Base-by-base conservation (phyloP, 2,888 invertebrate species). In the Polymixis lichenea region DNA sequence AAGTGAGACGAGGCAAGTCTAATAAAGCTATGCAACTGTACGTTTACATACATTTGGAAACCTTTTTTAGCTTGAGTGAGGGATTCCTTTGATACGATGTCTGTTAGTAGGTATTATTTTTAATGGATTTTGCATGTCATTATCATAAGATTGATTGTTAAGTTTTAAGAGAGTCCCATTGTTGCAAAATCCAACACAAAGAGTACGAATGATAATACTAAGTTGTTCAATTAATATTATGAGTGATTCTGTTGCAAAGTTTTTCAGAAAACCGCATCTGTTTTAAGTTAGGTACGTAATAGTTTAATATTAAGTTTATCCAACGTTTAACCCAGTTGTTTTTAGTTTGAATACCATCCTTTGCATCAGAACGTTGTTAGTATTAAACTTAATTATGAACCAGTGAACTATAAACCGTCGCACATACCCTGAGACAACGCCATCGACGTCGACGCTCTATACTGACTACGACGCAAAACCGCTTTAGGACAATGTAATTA, bases 401-500 rank as follows among this genome's bases (percentile, higher is more conserved):
- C 58, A 15, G 61, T 67, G 19, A 51, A 75, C 19, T 75, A 56
- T 69, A 60, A 51, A 46, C 56, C 66, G 49, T 64, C 62, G 25
- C 46, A 38, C 55, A 81, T 72, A 70, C 51, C 70, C 17, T n/a
- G 75, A 60, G 68, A 61, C 56, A 70, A 13, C 56, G 71, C 49
- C 22, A 69, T 72, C 38, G 69, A 65, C 56, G 58, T 70, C 38
- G 61, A 58, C 38, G 53, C 72, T 61, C 68, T 65, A 69, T 61
- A 71, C 77, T 82, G 78, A 82, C 79, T 79, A 70, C 73, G 78
- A 66, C 69, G 62, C 82, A 55, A 43, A 74, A 80, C 69, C 77
- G 76, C 82, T 80, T 80, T 75, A 81, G 87, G 89, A 88, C 88
- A 91, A 88, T 87, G 88, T 92, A 93, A 94, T 94, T 93, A 93